Evolutionary conservation across 2,113 vertebrate species (phyloP).

Genomic region (Cyrtonyx montezumae): DNA sequence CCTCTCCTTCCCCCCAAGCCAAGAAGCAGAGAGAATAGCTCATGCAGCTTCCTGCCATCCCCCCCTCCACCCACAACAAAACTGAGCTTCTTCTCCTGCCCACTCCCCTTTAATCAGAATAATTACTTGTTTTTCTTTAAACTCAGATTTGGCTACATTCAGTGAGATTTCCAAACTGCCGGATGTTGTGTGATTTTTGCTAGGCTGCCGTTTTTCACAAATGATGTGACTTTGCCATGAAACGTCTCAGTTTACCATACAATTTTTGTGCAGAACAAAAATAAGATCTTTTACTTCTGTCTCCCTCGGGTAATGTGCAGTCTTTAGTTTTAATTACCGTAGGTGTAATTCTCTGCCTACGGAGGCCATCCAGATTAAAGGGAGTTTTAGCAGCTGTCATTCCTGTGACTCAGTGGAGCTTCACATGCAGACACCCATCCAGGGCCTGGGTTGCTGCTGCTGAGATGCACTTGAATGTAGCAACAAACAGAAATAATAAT

Average conservation of each 20-base stretch:
- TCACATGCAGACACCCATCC: constrained; percentile 14
- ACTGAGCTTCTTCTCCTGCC: constrained; percentile 57
- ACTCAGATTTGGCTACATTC: constrained; percentile 68
- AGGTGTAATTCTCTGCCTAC: constrained; percentile 33
- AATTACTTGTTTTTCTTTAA: constrained; percentile 75
- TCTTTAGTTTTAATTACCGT: constrained; percentile 53
- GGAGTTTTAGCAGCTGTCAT: constrained; percentile 42
- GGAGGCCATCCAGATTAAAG: constrained; percentile 58
- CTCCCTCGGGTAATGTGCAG: constrained; percentile 1
- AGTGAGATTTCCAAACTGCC: constrained; percentile 70
- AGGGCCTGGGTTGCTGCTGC: constrained; percentile 29
- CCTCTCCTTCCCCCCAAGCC: constrained; percentile 7
- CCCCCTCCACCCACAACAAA: constrained; percentile 51
- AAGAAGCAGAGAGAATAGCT: constrained; percentile 46
- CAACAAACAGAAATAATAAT: constrained; percentile 10
- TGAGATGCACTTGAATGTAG: constrained; percentile 36
- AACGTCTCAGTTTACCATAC: constrained; percentile 73
- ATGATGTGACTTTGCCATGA: constrained; percentile 66
- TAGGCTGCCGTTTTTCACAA: constrained; percentile 66
- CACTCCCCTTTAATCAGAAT: constrained; percentile 68
- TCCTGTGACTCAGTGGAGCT: constrained; percentile 42
- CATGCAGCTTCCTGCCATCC: constrained; percentile 21
- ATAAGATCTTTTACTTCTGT: constrained; percentile 64
- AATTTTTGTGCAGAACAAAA: constrained; percentile 67
- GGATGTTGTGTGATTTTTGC: constrained; percentile 70